Evolutionary conservation across 2,797 vertebrate species (phyloP).

Genomic region (Acrocephalus scirpaceus): DNA sequence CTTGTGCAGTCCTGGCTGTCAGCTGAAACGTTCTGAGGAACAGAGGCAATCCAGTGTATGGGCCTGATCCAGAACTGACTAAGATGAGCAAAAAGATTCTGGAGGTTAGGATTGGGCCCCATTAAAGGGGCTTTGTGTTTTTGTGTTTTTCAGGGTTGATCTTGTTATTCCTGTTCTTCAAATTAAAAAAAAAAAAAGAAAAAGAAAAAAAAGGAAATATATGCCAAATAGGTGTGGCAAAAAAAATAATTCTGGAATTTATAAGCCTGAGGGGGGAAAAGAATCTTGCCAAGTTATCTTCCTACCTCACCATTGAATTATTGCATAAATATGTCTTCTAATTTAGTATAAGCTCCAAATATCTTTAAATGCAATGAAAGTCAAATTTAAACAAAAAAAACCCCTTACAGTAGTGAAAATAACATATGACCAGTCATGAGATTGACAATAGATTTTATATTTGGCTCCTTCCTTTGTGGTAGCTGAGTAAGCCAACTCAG

Average conservation of each 20-base stretch:
- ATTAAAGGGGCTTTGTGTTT: neutral
- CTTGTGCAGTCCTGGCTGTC: slow-evolving; percentile 8
- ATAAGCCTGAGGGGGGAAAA: neutral
- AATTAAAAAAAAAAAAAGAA: neutral
- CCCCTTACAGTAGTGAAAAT: neutral
- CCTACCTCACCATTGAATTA: neutral
- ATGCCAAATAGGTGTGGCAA: neutral
- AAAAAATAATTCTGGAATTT: neutral
- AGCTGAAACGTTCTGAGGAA: neutral
- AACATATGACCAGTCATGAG: neutral
- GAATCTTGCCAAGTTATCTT: neutral
- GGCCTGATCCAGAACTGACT: neutral
- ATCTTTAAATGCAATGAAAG: neutral
- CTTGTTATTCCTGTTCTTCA: slow-evolving; percentile 4
- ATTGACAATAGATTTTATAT: slow-evolving; percentile 24
- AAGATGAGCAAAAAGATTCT: neutral
- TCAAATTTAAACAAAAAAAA: neutral
- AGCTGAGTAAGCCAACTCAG: neutral
- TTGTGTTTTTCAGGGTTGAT: neutral
- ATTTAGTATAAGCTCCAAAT: neutral
- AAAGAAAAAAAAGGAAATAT: neutral
- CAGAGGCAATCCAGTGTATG: neutral
- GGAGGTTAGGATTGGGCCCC: neutral
- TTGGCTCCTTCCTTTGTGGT: slow-evolving; percentile 27
- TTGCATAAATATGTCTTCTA: slow-evolving; percentile 35